phyloP scores from a whole-genome alignment of 2,888 invertebrate species.

The Hirtodrosophila confusa region DNA sequence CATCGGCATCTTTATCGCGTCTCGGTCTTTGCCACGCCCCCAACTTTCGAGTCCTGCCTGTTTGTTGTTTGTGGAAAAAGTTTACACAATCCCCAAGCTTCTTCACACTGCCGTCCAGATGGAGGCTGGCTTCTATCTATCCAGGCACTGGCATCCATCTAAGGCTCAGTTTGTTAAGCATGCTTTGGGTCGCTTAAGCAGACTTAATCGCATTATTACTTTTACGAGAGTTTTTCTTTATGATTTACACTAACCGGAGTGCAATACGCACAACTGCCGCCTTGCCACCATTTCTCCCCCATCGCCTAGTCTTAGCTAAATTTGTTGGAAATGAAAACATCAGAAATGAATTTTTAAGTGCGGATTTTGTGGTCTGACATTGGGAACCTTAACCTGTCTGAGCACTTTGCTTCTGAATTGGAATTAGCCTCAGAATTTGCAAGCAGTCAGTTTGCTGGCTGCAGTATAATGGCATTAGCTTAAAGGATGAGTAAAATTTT shows the following conservation, averaged over 20 bases:
- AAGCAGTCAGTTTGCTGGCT: slow-evolving; percentile 18
- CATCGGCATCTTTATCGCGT: slow-evolving; percentile 58
- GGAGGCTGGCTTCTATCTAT: slow-evolving; percentile 37
- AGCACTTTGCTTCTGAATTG: slow-evolving; percentile 17
- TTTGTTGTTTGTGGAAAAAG: slow-evolving; percentile 61
- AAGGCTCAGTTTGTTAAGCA: slow-evolving; percentile 68
- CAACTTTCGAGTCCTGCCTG: slow-evolving; percentile 27
- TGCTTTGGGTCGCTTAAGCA: slow-evolving; percentile 70
- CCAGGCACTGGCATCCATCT: slow-evolving; percentile 46
- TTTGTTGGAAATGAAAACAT: slow-evolving; percentile 69
- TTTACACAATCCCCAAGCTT: slow-evolving; percentile 37
- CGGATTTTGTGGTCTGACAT: slow-evolving; percentile 65
- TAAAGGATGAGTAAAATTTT: slow-evolving; percentile 11
- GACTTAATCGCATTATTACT: slow-evolving; percentile 74
- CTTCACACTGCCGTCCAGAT: neutral
- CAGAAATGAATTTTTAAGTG: slow-evolving; percentile 68
- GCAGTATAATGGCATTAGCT: slow-evolving; percentile 29
- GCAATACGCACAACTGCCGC: slow-evolving; percentile 39
- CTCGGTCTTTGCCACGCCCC: slow-evolving; percentile 48
- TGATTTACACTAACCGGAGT: slow-evolving; percentile 58
- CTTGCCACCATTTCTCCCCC: neutral
- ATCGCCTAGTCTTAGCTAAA: slow-evolving; percentile 35
- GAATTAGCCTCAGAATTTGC: slow-evolving; percentile 42
- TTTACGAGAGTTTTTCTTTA: slow-evolving; percentile 73
- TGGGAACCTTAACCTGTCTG: slow-evolving; percentile 23